Evolutionary conservation across 2,888 invertebrate species (phyloP).

Genomic region (Yponomeuta cagnagella): DNA sequence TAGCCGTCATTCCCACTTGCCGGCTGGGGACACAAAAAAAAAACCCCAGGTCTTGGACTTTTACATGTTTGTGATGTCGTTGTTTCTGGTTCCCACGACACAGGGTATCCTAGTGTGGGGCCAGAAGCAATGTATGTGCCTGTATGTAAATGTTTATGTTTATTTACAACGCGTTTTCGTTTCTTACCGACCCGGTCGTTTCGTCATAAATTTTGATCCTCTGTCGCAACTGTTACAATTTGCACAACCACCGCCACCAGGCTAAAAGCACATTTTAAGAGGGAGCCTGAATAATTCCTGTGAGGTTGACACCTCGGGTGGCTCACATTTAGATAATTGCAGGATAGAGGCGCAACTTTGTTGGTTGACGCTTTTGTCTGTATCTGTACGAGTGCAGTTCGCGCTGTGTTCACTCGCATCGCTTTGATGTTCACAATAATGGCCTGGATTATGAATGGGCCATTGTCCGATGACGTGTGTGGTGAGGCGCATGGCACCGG

Average conservation of each 20-base stretch:
- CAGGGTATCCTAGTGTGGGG: too few relatives aligned
- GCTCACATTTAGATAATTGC: conserved; percentile 68
- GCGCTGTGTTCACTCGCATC: conserved; percentile 29
- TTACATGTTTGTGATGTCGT: too few relatives aligned
- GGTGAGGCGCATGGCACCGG: conserved; percentile 7
- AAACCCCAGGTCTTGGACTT: too few relatives aligned
- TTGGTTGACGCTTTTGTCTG: conserved; percentile 51
- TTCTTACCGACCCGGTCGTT: conserved; percentile 25
- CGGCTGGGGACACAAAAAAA: too few relatives aligned
- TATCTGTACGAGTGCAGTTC: conserved; percentile 28
- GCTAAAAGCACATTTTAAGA: conserved; percentile 56
- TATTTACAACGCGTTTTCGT: background rate
- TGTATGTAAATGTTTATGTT: background rate
- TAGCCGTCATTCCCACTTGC: too few relatives aligned
- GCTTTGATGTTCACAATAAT: conserved; percentile 56
- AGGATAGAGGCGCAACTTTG: conserved; percentile 52
- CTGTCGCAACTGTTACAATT: conserved; percentile 47
- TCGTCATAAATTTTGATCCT: conserved; percentile 51
- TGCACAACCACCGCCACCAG: conserved; percentile 42
- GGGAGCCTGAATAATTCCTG: conserved; percentile 45
- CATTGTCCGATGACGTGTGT: conserved; percentile 44
- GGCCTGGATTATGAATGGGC: conserved; percentile 34
- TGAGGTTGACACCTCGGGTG: conserved; percentile 37
- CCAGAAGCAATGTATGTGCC: too few relatives aligned
- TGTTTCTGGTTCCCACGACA: too few relatives aligned